Evolutionary conservation across 2,797 vertebrate species (phyloP).

Genomic region (Malacoraja senta): DNA sequence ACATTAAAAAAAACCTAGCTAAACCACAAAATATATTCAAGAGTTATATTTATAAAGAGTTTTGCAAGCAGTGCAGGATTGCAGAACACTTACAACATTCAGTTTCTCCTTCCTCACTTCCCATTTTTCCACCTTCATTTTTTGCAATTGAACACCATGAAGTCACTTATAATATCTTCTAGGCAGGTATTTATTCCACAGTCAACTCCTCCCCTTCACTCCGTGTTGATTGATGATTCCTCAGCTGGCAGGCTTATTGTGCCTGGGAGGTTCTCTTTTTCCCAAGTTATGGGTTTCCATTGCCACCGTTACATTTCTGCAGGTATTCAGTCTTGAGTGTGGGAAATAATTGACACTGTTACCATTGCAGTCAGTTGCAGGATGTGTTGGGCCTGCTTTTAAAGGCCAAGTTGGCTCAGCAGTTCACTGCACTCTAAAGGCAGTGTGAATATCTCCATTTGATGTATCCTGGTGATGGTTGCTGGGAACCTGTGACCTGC

Average conservation of each 20-base stretch:
- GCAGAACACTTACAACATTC: neutral
- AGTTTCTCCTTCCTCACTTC: neutral
- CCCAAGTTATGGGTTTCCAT: neutral
- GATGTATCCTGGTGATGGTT: neutral
- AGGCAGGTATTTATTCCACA: neutral
- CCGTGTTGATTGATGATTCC: neutral
- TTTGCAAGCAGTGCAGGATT: neutral
- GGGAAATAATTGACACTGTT: neutral
- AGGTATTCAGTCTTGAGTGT: neutral
- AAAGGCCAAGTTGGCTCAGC: slow-evolving; percentile 14
- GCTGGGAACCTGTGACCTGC: neutral
- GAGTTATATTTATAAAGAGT: slow-evolving; percentile 16
- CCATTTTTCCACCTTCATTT: neutral
- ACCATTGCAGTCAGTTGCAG: neutral
- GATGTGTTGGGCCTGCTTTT: neutral
- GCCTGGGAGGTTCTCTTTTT: neutral
- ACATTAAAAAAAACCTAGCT: neutral
- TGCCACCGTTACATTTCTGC: neutral
- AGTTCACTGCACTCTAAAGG: neutral
- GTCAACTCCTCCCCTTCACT: neutral
- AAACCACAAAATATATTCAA: neutral
- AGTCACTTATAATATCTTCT: neutral
- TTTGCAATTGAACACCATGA: neutral
- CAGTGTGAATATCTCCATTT: slow-evolving; percentile 1
- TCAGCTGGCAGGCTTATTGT: neutral